A percentile compares a stretch with the other conserved stretches of the same genome.
phyloP scores from a whole-genome alignment of 1,140 invertebrate species.

The Planococcus citri region DNA sequence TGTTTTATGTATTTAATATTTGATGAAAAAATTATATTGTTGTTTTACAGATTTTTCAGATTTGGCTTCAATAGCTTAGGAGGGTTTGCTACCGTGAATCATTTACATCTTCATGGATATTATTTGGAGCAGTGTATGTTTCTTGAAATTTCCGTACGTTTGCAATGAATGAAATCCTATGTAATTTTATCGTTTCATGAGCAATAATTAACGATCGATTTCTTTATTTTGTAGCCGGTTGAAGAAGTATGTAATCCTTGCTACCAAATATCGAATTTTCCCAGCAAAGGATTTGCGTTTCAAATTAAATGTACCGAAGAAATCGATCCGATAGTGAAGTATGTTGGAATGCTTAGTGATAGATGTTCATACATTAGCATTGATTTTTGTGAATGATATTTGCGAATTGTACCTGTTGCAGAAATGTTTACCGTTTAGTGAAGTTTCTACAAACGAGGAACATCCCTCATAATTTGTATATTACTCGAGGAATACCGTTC shows the following conservation, averaged over 20 bases:
- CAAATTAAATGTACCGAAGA: conserved; percentile 36
- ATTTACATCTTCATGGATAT: conserved; percentile 63
- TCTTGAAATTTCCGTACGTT: conserved; percentile 49
- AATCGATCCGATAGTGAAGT: conserved; percentile 33
- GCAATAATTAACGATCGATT: neutral
- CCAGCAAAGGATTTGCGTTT: conserved; percentile 49
- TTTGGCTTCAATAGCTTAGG: conserved; percentile 63
- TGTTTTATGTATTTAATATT: neutral
- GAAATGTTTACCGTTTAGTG: conserved; percentile 38
- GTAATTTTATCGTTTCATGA: too few relatives aligned
- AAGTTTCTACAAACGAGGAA: conserved; percentile 41
- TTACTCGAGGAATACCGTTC: conserved; percentile 38
- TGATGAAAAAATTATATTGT: too few relatives aligned
- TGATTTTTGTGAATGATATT: too few relatives aligned
- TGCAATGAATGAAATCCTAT: conserved; percentile 5
- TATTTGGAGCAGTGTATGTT: conserved; percentile 47
- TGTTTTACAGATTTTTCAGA: conserved; percentile 42
- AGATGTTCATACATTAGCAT: too few relatives aligned
- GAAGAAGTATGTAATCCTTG: conserved; percentile 38
- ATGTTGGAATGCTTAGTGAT: conserved; percentile 21
- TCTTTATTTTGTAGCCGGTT: conserved; percentile 36
- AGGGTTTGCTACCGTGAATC: conserved; percentile 66
- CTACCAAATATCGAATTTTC: conserved; percentile 40
- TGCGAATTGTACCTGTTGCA: conserved; percentile 22
- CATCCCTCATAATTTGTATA: conserved; percentile 53